Evolutionary conservation across 2,113 vertebrate species (phyloP), one percentile per base, ranked within the genome.

Genomic region (Esox niger): DNA sequence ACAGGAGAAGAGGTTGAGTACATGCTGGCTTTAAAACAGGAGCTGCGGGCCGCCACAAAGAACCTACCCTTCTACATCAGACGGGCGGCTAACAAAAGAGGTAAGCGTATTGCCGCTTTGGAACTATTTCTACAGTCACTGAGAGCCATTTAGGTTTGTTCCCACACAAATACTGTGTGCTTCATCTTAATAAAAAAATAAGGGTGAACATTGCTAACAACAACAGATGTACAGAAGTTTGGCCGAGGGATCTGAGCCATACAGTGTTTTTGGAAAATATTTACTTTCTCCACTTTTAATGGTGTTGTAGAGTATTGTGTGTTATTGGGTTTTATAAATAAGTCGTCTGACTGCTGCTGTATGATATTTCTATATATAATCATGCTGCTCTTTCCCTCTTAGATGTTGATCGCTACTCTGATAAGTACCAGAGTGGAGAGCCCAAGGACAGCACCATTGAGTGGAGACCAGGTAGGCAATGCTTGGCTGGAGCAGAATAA

Each of bases 371-470:
- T 38, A 38, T 15, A 13, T 49, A 20, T n/a, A 20, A 49, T 49
- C 17, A 49, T 49, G 47, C 17, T 49, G 47, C 0, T 49, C 10
- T 25, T 56, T 67, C 13, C 60, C 31, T 46, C 55, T n/a, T 64
- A 93, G 90, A 94, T 82, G 91, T 93, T 29, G 91, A 90, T 8
- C 91, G 93, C 15, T 94, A 94, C 80, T 94, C 93, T 0, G 93
- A 94, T 79, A 94, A 94, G 60, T 94, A 94, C 66, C 93, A 94
- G 82, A 86, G 71, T 27, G 87, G 84, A 4, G 90, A 91, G 25
- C 85, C 90, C 0, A 73, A 88, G 2, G 89, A 92, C 80, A 91
- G 81, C 0, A 87, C 90, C 75, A 92, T 93, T 2, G 93, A 94
- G 23, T 94, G 93, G 93, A 92, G 77, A 43, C 93, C 93, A 59